Percentiles rank a stretch among this genome's conserved stretches.
These are phyloP conservation scores for Eudasyphora cyanicolor DNA, from an alignment of 2,888 invertebrate genomes.

Conservation along the genomic window DNA sequence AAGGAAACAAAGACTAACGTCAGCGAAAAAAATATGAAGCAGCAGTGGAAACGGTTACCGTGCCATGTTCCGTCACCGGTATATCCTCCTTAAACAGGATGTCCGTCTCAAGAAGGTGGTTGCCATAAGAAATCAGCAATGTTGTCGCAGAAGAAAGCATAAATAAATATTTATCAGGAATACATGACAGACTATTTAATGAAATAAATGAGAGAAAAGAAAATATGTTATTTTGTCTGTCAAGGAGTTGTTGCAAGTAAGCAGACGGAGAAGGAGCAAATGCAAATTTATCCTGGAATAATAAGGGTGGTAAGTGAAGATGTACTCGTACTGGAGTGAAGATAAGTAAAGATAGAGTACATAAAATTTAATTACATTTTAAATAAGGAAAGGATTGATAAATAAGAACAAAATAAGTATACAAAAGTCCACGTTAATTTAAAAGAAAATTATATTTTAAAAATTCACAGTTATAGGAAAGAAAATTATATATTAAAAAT, in stretches of 20 bases:
- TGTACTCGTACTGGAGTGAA: too few relatives aligned
- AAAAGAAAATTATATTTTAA: too few relatives aligned
- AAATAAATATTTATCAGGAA: constrained; percentile 7
- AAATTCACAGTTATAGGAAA: too few relatives aligned
- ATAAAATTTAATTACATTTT: too few relatives aligned
- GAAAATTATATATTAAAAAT: too few relatives aligned
- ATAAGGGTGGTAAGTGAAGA: neutral
- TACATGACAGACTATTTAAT: constrained; percentile 10
- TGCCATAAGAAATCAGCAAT: neutral
- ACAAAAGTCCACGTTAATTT: too few relatives aligned
- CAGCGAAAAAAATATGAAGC: neutral
- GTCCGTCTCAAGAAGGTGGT: neutral
- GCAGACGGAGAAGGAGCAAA: neutral
- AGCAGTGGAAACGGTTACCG: too few relatives aligned
- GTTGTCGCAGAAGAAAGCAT: neutral
- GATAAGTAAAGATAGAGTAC: too few relatives aligned
- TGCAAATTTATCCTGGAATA: neutral
- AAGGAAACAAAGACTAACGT: neutral
- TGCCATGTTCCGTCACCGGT: neutral
- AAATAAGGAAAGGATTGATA: too few relatives aligned
- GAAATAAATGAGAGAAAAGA: neutral
- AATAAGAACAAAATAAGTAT: too few relatives aligned
- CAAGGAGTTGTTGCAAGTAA: neutral
- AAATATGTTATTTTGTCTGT: neutral
- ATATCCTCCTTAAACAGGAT: neutral